These are phyloP conservation scores for Podarcis lilfordi DNA, from an alignment of 2,797 vertebrate species.

Conservation along the genomic window DNA sequence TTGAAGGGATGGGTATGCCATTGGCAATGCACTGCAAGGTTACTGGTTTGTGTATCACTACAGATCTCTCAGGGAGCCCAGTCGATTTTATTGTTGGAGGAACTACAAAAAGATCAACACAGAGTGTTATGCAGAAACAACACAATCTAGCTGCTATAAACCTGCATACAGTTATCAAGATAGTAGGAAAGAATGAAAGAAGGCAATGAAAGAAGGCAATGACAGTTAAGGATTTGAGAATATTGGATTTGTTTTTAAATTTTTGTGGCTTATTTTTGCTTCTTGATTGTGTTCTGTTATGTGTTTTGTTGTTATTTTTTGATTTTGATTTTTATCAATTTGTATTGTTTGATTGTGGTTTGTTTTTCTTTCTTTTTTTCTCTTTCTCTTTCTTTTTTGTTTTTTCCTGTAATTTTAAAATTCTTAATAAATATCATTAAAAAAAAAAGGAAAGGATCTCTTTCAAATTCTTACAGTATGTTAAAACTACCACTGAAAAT, in stretches of 20 bases:
- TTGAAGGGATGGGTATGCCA: conserved; percentile 89
- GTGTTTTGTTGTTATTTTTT: no score
- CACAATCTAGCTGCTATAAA: neutral
- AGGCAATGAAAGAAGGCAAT: no score
- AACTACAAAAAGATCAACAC: conserved; percentile 77
- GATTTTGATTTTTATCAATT: no score
- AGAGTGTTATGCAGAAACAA: neutral
- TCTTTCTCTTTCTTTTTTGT: no score
- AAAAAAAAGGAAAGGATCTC: neutral
- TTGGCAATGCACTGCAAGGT: conserved; percentile 89
- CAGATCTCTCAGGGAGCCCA: conserved; percentile 83
- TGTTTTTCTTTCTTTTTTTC: no score
- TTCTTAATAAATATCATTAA: no score
- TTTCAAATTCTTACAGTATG: neutral
- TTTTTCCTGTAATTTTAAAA: no score
- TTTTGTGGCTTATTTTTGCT: no score
- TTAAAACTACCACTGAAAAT: conserved; percentile 4
- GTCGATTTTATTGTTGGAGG: conserved; percentile 88
- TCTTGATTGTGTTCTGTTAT: no score
- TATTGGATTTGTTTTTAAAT: no score
- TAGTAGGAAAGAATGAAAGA: neutral
- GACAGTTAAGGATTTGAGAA: no score
- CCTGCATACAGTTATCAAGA: neutral
- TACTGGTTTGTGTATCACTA: conserved; percentile 85
- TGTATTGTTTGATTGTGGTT: no score